Percentiles rank a stretch among this genome's conserved stretches.
These are phyloP conservation scores for Mimumesa dahlbomi DNA, from an alignment of 2,888 invertebrate genomes.

Conservation along the genomic window DNA sequence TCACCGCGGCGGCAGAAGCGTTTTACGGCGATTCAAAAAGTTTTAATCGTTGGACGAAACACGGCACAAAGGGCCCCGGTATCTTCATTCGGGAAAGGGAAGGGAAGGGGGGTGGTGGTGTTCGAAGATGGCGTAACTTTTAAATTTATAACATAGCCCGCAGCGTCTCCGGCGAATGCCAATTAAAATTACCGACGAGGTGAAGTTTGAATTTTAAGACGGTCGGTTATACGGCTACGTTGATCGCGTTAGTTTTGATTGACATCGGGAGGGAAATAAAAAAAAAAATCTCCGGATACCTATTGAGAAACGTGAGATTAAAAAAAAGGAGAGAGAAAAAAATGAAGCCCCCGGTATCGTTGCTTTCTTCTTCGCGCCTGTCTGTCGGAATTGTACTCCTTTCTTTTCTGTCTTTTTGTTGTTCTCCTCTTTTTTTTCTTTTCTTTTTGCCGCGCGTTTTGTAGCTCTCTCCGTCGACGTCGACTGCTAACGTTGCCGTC, in stretches of 20 bases:
- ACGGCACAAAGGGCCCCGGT: background rate
- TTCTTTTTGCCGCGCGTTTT: background rate
- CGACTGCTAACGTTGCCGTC: background rate
- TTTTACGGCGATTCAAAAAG: slow-evolving; percentile 1
- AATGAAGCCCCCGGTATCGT: background rate
- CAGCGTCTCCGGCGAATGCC: slow-evolving; percentile 17
- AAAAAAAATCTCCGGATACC: too few relatives aligned
- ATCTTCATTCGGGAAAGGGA: too few relatives aligned
- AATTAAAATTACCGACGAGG: slow-evolving; percentile 32
- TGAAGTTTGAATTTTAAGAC: slow-evolving; percentile 28
- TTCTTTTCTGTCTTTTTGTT: background rate
- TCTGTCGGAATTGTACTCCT: too few relatives aligned
- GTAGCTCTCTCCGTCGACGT: background rate
- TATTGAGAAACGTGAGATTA: too few relatives aligned
- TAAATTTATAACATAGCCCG: slow-evolving; percentile 29
- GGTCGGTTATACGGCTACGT: too few relatives aligned
- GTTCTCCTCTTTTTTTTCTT: background rate
- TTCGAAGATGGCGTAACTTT: slow-evolving; percentile 27
- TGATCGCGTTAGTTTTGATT: slow-evolving; percentile 35
- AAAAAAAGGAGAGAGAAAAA: too few relatives aligned
- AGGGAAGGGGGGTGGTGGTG: too few relatives aligned
- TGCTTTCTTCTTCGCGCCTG: background rate
- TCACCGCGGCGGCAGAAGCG: too few relatives aligned
- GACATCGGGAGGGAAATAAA: slow-evolving; percentile 7
- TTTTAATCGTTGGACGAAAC: slow-evolving; percentile 11